These are phyloP conservation scores for Pseudorectes ferrugineus DNA, from an alignment of 2,113 vertebrate genomes.

Conservation along the genomic window DNA sequence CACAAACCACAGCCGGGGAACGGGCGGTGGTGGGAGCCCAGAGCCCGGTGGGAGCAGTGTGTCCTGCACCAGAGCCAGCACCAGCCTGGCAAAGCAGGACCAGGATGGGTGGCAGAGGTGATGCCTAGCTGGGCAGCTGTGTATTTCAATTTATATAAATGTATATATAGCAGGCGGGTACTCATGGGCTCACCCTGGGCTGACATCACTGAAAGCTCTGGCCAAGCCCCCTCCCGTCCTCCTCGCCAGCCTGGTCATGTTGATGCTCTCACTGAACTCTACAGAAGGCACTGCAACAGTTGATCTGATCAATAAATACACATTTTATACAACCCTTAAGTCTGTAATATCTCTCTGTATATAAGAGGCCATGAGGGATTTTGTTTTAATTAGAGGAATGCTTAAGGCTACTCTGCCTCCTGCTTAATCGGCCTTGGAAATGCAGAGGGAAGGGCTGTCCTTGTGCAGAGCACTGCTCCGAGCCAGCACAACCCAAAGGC, in stretches of 20 bases:
- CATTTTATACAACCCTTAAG: neutral
- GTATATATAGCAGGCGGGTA: fast-evolving
- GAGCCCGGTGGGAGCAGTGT: too few relatives aligned
- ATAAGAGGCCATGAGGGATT: neutral
- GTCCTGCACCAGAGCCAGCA: too few relatives aligned
- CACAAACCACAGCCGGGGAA: neutral
- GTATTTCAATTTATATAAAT: too few relatives aligned
- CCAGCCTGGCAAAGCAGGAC: neutral
- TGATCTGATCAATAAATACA: neutral
- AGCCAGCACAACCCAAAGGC: neutral
- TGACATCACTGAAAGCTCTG: fast-evolving
- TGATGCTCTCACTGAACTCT: neutral
- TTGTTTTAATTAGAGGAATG: conserved; percentile 44
- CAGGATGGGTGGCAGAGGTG: neutral
- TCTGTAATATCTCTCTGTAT: neutral
- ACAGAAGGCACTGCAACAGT: neutral
- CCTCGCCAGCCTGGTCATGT: fast-evolving
- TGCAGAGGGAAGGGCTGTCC: neutral
- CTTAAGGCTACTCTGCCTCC: neutral
- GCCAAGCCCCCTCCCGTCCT: neutral
- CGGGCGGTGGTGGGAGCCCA: too few relatives aligned
- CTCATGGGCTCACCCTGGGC: fast-evolving
- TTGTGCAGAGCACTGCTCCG: neutral
- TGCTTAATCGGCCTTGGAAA: neutral
- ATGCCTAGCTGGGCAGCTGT: neutral